Percentiles rank a stretch among this genome's conserved stretches.
These are phyloP conservation scores for Tenthredo notha DNA, from an alignment of 2,888 invertebrate species.

Conservation along the genomic window DNA sequence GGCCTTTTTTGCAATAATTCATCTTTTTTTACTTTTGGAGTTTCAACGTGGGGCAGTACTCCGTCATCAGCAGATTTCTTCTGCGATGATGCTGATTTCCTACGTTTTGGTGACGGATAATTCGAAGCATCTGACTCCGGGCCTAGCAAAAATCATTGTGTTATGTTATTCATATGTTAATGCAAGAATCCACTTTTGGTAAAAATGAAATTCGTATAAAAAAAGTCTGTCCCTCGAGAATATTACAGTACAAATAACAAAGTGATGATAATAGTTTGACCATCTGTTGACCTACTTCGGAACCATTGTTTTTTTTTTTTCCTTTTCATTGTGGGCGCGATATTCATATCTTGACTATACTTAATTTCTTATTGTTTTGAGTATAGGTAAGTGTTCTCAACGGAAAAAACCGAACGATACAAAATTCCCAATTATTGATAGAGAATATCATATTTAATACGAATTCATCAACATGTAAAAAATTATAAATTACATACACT, in stretches of 20 bases:
- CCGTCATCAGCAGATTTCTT: not conserved
- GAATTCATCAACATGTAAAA: too few relatives aligned
- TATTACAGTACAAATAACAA: not conserved
- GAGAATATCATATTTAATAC: too few relatives aligned
- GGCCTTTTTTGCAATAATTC: not conserved
- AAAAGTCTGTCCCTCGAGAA: not conserved
- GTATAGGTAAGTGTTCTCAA: too few relatives aligned
- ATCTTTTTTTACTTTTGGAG: not conserved
- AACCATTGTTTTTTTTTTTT: too few relatives aligned
- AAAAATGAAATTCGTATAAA: not conserved
- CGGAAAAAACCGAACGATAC: too few relatives aligned
- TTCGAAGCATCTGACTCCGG: not conserved
- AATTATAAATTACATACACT: not conserved
- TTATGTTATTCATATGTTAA: not conserved
- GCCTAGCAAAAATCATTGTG: not conserved
- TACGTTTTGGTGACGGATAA: conserved; percentile 4
- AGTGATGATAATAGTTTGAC: not conserved
- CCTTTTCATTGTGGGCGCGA: too few relatives aligned
- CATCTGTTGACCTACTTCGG: too few relatives aligned
- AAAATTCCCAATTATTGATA: too few relatives aligned
- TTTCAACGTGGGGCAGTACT: not conserved
- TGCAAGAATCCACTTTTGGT: not conserved
- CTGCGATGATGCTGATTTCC: not conserved
- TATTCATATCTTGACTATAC: too few relatives aligned
- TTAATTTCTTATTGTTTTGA: too few relatives aligned